Conservation (phyloP, 2,113 vertebrate genomes). For the Hemiprocne comata region DNA sequence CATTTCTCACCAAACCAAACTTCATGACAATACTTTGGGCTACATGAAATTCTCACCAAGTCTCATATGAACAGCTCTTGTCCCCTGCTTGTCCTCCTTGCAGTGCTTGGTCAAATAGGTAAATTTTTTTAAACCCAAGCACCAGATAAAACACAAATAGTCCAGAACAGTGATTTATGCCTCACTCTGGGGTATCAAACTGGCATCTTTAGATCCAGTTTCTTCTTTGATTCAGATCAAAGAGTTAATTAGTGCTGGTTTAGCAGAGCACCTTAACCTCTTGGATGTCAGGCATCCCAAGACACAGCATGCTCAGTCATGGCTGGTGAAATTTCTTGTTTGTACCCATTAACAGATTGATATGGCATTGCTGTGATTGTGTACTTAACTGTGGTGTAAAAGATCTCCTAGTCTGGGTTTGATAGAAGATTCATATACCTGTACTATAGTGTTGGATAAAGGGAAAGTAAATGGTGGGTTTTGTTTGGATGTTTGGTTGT, state of each 20-base stretch:
- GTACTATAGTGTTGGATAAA: neutral
- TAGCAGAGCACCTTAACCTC: neutral
- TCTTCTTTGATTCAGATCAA: neutral
- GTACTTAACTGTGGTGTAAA: neutral
- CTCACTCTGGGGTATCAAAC: neutral
- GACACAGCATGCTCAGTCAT: neutral
- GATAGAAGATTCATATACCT: neutral
- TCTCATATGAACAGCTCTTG: neutral
- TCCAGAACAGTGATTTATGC: neutral
- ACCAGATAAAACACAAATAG: neutral
- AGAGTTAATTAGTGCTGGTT: neutral
- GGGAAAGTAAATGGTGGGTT: neutral
- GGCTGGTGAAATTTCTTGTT: neutral
- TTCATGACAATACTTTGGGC: neutral
- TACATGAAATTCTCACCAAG: neutral
- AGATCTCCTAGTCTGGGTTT: neutral
- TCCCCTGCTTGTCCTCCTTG: neutral
- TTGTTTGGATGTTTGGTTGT: neutral
- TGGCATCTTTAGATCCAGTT: neutral
- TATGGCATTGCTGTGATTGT: neutral
- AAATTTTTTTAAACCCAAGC: neutral
- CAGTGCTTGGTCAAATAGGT: neutral
- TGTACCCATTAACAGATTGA: neutral
- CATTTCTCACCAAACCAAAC: neutral
- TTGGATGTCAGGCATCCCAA: neutral